Evolutionary conservation across 2,113 vertebrate species (phyloP).

Genomic region (Hemicordylus capensis): DNA sequence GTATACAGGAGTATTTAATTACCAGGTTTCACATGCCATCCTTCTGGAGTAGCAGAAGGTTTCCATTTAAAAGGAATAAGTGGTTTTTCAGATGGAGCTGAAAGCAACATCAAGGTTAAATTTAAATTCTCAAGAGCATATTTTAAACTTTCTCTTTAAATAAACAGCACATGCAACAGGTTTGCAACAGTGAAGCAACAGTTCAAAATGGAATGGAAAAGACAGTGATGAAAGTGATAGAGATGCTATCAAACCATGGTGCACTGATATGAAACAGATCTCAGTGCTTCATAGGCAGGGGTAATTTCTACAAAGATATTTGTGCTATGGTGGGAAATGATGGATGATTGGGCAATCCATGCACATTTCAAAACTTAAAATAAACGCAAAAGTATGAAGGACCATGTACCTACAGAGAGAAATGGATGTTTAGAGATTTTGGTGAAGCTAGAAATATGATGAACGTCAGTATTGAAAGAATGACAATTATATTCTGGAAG

Average conservation of each 20-base stretch:
- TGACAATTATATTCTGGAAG: conserved; percentile 58
- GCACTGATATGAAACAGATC: conserved; percentile 26
- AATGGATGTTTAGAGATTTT: background rate
- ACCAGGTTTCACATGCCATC: conserved; percentile 71
- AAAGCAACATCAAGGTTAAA: conserved; percentile 73
- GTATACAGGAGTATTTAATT: conserved; percentile 60
- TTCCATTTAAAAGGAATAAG: conserved; percentile 70
- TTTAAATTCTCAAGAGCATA: conserved; percentile 41
- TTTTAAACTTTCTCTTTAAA: conserved; percentile 54
- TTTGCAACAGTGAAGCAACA: conserved; percentile 39
- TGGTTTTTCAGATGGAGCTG: conserved; percentile 73
- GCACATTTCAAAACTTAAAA: conserved; percentile 50
- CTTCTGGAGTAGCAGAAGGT: conserved; percentile 65
- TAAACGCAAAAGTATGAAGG: conserved; percentile 42
- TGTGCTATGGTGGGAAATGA: conserved; percentile 1
- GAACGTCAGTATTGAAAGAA: conserved; percentile 51
- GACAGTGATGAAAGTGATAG: conserved; percentile 50
- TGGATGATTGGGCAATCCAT: conserved; percentile 45
- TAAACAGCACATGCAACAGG: conserved; percentile 50
- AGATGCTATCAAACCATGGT: conserved; percentile 30
- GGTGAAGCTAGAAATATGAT: conserved; percentile 41
- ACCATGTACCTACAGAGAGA: conserved; percentile 23
- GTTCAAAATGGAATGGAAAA: conserved; percentile 45
- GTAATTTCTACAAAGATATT: conserved; percentile 12
- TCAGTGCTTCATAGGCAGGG: background rate